These are phyloP conservation scores for Eucidaris tribuloides DNA, from an alignment of 35 echinoderm and acorn worm species.

Conservation along the genomic window DNA sequence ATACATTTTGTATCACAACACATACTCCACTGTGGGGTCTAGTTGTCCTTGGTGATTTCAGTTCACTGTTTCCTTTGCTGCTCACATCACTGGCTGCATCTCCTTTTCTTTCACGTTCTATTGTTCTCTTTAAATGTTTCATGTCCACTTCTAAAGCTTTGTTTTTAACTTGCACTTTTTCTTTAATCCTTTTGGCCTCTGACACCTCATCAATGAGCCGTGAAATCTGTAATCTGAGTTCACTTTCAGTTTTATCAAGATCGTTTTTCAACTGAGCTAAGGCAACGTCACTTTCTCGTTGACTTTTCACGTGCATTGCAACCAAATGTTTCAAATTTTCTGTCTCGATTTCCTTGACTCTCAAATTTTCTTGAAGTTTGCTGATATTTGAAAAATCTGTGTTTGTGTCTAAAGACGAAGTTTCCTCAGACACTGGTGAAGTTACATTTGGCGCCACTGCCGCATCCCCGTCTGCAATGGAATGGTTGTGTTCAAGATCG, in stretches of 20 bases:
- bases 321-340: conserved; percentile 35
- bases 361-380: not conserved
- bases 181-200: conserved; percentile 22
- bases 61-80: too few relatives aligned
- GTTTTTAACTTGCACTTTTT: conserved; percentile 44
- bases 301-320: not conserved
- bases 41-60: too few relatives aligned
- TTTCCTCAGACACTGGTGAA: too few relatives aligned
- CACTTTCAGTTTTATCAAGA: conserved; percentile 40
- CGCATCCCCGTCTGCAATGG: too few relatives aligned
- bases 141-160: conserved; percentile 61
- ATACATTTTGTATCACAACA: too few relatives aligned
- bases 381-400: not conserved
- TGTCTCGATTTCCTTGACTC: conserved; percentile 18
- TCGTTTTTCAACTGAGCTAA: conserved; percentile 31
- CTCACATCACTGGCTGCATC: not conserved
- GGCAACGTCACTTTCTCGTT: conserved; percentile 24
- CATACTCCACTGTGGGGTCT: too few relatives aligned
- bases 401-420: too few relatives aligned
- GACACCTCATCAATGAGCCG: conserved; percentile 14
- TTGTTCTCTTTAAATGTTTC: conserved; percentile 25
- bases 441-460: too few relatives aligned
- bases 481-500: too few relatives aligned
- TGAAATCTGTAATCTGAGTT: conserved; percentile 11
- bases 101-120: not conserved